A percentile compares a stretch with the other conserved stretches of the same genome.
Conservation (phyloP, 1,140 invertebrate genomes). For the Drosophila ficusphila region DNA sequence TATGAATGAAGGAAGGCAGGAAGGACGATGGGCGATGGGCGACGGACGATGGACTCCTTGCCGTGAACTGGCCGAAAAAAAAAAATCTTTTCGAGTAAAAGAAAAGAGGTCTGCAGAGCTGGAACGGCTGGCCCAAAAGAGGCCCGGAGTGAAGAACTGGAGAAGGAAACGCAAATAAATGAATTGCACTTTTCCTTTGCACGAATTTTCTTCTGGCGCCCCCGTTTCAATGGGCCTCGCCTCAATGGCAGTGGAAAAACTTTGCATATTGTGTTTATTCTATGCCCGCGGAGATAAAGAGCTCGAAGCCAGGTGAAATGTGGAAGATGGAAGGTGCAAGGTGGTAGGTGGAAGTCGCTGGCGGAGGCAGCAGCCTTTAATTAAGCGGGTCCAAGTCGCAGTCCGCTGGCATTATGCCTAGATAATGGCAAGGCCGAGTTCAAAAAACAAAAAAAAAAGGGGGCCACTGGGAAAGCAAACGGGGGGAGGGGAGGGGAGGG, state of each 20-base stretch:
- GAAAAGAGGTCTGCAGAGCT: constrained; percentile 3
- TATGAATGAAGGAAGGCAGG: constrained; percentile 69
- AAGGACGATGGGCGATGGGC: too few relatives aligned
- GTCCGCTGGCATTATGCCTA: constrained; percentile 68
- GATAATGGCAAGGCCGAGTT: constrained; percentile 65
- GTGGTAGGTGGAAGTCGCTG: constrained; percentile 19
- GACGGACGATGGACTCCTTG: constrained; percentile 62
- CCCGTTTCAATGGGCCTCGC: constrained; percentile 68
- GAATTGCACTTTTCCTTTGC: constrained; percentile 82
- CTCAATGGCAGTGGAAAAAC: constrained; percentile 70
- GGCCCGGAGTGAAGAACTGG: constrained; percentile 29
- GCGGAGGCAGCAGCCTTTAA: constrained; percentile 52
- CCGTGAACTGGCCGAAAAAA: constrained; percentile 51
- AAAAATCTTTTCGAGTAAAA: constrained; percentile 13
- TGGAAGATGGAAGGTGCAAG: too few relatives aligned
- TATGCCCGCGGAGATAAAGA: constrained; percentile 67
- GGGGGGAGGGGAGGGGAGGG: not conserved
- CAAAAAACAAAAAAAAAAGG: not conserved
- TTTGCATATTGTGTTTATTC: constrained; percentile 79
- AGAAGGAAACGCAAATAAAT: constrained; percentile 83
- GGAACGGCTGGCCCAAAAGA: constrained; percentile 37
- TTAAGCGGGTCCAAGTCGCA: constrained; percentile 73
- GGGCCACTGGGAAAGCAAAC: too few relatives aligned
- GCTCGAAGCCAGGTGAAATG: constrained; percentile 42
- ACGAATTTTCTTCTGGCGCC: constrained; percentile 50